A percentile compares a stretch with the other conserved stretches of the same genome.
Conservation (phyloP, 2,113 vertebrate species). For the Xyrauchen texanus region DNA sequence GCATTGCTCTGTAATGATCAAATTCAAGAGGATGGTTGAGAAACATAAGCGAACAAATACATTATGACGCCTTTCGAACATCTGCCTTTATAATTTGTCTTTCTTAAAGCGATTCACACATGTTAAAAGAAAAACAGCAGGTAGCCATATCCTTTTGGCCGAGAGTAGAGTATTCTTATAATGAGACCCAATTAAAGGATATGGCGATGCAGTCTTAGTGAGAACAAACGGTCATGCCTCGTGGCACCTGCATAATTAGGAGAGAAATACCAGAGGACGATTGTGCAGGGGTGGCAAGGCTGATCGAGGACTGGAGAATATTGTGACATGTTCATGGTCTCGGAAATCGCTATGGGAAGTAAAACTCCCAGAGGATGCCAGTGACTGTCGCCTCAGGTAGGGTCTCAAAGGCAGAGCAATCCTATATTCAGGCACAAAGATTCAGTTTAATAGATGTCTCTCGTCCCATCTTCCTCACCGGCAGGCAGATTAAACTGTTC, state of each 20-base stretch:
- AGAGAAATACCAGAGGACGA: constrained; percentile 52
- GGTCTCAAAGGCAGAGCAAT: constrained; percentile 20
- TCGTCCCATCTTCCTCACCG: constrained; percentile 16
- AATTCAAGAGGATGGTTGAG: neutral
- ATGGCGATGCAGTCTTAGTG: constrained; percentile 51
- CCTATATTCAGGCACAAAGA: constrained; percentile 38
- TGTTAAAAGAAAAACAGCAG: constrained; percentile 24
- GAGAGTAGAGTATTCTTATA: constrained; percentile 57
- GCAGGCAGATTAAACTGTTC: constrained; percentile 39
- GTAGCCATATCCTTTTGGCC: constrained; percentile 7
- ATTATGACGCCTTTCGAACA: constrained; percentile 16
- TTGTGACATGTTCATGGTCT: constrained; percentile 40
- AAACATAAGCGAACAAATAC: constrained; percentile 17
- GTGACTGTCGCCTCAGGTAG: constrained; percentile 36
- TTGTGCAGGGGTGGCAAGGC: neutral
- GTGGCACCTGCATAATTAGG: constrained; percentile 73
- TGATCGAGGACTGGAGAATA: constrained; percentile 21
- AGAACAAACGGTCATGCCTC: constrained; percentile 68
- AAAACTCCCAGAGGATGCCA: neutral
- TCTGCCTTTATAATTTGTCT: constrained; percentile 16
- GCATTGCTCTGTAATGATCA: neutral
- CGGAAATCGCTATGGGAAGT: constrained; percentile 27
- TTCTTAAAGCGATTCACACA: constrained; percentile 12
- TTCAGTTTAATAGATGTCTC: constrained; percentile 39
- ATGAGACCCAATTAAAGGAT: constrained; percentile 73